These are phyloP conservation scores for Falco biarmicus DNA, from an alignment of 2,797 vertebrate genomes.

Conservation along the genomic window DNA sequence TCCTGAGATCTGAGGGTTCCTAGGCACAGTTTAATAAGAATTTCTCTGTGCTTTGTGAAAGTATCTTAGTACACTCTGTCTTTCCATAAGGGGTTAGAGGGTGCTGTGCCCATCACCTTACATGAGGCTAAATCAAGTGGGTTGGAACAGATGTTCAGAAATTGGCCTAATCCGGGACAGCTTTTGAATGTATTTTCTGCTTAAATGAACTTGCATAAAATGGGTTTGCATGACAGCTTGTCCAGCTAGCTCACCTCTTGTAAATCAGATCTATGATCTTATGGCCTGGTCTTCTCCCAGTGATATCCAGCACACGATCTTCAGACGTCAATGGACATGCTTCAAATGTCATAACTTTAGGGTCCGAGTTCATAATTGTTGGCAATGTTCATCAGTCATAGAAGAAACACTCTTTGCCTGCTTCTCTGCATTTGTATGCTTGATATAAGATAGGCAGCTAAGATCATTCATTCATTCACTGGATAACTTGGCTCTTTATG, in stretches of 20 bases:
- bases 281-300: background rate
- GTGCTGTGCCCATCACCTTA: background rate
- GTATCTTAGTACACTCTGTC: background rate
- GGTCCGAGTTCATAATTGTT: background rate
- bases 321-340: background rate
- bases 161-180: background rate
- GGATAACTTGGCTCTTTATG: fast-evolving
- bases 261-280: background rate
- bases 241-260: background rate
- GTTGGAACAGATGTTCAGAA: background rate
- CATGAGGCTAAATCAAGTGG: background rate
- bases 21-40: background rate
- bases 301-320: background rate
- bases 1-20: background rate
- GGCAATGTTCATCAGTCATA: background rate
- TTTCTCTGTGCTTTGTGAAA: background rate
- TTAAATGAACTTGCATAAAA: background rate
- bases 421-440: background rate
- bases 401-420: background rate
- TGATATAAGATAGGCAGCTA: too few species aligned
- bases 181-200: background rate
- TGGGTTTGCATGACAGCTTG: background rate
- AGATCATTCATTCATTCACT: fast-evolving
- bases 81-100: background rate
- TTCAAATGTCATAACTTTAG: background rate